Base-by-base conservation (phyloP, 2,113 vertebrate genomes). In the Macaca nemestrina region DNA sequence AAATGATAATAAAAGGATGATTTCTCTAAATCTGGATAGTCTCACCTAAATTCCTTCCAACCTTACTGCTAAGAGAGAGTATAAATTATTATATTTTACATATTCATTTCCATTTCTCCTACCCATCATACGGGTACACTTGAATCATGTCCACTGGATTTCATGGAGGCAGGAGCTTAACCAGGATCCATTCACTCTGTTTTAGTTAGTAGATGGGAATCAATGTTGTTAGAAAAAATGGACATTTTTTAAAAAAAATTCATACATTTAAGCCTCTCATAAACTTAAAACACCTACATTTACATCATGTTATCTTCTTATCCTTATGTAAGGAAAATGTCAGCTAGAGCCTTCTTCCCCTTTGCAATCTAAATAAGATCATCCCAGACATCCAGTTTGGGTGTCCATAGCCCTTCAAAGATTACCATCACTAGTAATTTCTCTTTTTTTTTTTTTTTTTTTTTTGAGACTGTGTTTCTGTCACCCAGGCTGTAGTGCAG, bases 261-360 rank as follows among this genome's bases (percentile, higher is more conserved):
- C 14, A 64, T 48, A 93, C 50, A 73, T 68, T 84, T 76, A 95
- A 93, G 14, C 20, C 32, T 84, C n/a, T 88, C 23, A 16, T 76
- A 50, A 96, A 81, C 78, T 94, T 90, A 72, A 90, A 94, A 94
- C n/a, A 89, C 16, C 45, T 80, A 67, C 55, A 93, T 59, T 73
- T 68, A 43, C 27, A 87, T 70, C 27, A 43, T 30, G 17, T 59
- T 70, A 67, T 75, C 57, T 90, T 94, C 59, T 57, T 78, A 70
- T 72, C 43, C 45, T 81, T 64, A 38, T 3, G 9, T 57, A 93
- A 88, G 40, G 35, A 18, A 92, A 79, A 61, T 82, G 70, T 79
- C 91, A 94, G 40, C 80, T 83, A 84, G 4, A 87, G 5, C 18
- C 22, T 79, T 61, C 70, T 10, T 80, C 90, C 30, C 52, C 22